phyloP scores from a whole-genome alignment of 2,888 invertebrate species.

The Ochropleura plecta region DNA sequence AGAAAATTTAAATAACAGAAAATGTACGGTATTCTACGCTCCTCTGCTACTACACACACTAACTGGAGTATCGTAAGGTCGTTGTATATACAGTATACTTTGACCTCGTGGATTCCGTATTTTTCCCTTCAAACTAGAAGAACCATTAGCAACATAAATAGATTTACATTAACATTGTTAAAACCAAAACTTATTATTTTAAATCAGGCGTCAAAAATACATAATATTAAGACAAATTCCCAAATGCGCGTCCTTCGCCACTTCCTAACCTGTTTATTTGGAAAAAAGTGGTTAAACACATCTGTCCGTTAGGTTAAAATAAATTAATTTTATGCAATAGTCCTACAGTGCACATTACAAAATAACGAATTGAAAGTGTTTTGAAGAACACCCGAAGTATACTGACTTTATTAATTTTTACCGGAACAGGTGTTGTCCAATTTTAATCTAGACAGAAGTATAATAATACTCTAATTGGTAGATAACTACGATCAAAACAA shows the following conservation, averaged over 20 bases:
- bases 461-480: neutral
- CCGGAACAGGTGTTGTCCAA: neutral
- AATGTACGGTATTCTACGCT: neutral
- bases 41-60: neutral
- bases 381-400: neutral
- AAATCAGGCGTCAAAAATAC: neutral
- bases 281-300: neutral
- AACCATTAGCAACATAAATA: neutral
- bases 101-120: neutral
- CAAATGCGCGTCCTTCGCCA: no score
- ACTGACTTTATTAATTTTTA: neutral
- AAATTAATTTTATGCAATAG: neutral
- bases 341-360: neutral
- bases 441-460: neutral
- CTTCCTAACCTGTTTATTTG: neutral
- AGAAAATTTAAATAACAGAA: conserved; percentile 1
- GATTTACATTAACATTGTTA: neutral
- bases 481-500: neutral
- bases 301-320: neutral
- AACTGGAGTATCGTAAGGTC: neutral
- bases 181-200: neutral
- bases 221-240: neutral
- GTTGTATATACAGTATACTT: neutral
- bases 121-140: neutral
- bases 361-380: neutral